Percentiles rank a stretch among this genome's conserved stretches.
These are phyloP conservation scores for Aurelia sp. DNA, from an alignment of 30 jellyfish, hydroid and myxozoan species.

Conservation along the genomic window DNA sequence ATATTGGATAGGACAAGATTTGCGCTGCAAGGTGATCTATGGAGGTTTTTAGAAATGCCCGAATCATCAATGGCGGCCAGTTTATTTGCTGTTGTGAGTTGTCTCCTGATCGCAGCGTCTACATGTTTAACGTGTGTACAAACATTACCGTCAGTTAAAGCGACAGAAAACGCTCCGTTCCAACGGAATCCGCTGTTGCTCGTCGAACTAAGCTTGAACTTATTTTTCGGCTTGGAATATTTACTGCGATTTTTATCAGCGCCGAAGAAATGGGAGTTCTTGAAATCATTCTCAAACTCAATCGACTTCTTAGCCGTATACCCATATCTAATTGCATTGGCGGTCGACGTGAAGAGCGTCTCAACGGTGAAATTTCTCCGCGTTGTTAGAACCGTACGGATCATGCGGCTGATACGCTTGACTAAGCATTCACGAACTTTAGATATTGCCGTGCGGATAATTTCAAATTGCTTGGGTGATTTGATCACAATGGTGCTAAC, in stretches of 20 bases:
- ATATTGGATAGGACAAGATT: background rate
- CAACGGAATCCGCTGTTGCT: conserved; percentile 46
- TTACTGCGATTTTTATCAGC: conserved; percentile 49
- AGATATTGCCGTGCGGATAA: conserved; percentile 55
- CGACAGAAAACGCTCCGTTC: background rate
- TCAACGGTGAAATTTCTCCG: conserved; percentile 51
- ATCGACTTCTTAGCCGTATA: conserved; percentile 73
- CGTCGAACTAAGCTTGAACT: conserved; percentile 59
- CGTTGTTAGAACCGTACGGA: conserved; percentile 69
- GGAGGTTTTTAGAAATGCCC: conserved; percentile 81
- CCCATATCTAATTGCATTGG: conserved; percentile 70
- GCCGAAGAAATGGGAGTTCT: conserved; percentile 64
- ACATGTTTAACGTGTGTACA: conserved; percentile 62
- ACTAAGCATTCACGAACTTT: conserved; percentile 70
- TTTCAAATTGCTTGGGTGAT: conserved; percentile 61
- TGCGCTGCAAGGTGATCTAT: conserved; percentile 9
- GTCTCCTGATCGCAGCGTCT: conserved; percentile 56
- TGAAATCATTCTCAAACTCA: conserved; percentile 48
- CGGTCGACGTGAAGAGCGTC: conserved; percentile 32
- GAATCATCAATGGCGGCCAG: conserved; percentile 72
- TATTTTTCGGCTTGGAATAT: conserved; percentile 70
- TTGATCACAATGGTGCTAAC: conserved; percentile 51
- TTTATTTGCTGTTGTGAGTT: conserved; percentile 60
- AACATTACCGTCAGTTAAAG: conserved; percentile 54
- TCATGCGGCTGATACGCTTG: conserved; percentile 69